Conservation (phyloP, 2,797 vertebrate genomes). For the Pangasius krempfi region DNA sequence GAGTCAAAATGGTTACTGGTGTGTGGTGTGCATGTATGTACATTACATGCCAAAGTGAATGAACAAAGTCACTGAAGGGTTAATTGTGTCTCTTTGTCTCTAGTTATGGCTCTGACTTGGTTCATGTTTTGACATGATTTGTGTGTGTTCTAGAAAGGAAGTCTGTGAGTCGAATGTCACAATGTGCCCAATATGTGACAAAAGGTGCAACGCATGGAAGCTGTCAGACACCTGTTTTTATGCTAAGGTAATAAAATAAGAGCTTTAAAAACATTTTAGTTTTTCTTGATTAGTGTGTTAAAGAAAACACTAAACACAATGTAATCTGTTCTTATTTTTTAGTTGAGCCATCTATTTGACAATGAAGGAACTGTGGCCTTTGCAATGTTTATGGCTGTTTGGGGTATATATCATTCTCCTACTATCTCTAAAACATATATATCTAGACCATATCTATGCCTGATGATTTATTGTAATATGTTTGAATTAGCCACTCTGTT, state of each 20-base stretch:
- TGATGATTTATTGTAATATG: slow-evolving; percentile 23
- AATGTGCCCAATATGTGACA: slow-evolving; percentile 91
- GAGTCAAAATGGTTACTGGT: neutral
- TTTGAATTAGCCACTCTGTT: slow-evolving; percentile 85
- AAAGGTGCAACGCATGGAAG: slow-evolving; percentile 74
- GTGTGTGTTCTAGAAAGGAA: slow-evolving; percentile 78
- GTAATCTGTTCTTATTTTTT: neutral
- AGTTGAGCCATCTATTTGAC: slow-evolving; percentile 92
- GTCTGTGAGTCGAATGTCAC: slow-evolving; percentile 82
- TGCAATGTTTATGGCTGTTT: slow-evolving; percentile 91
- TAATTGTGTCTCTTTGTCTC: neutral
- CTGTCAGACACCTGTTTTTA: slow-evolving; percentile 88
- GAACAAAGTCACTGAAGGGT: neutral
- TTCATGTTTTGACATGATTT: neutral
- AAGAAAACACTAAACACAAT: neutral
- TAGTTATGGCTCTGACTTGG: neutral
- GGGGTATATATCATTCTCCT: slow-evolving; percentile 80
- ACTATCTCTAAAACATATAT: neutral
- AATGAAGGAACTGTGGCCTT: slow-evolving; percentile 90
- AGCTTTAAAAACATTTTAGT: neutral
- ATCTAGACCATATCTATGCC: neutral
- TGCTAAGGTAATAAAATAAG: slow-evolving; percentile 78
- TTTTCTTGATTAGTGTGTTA: neutral
- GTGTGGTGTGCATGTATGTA: neutral
- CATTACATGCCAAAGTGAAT: neutral